A percentile compares a stretch with the other conserved stretches of the same genome.
Evolutionary conservation across 1,140 invertebrate species (phyloP).

Genomic region (Uloborus diversus): DNA sequence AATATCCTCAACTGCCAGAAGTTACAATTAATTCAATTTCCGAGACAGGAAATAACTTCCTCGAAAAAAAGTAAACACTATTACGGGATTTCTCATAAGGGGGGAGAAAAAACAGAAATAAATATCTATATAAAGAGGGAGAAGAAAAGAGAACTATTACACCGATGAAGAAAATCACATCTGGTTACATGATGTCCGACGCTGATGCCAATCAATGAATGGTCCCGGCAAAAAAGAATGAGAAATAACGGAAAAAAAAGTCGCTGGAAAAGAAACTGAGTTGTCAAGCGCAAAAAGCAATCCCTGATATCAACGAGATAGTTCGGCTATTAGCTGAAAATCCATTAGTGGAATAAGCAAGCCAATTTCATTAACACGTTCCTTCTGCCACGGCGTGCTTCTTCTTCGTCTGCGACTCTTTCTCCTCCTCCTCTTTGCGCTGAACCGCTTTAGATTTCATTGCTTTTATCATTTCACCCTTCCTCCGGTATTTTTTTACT

Average conservation of each 20-base stretch:
- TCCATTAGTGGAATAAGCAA: constrained; percentile 49
- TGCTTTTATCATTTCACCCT: constrained; percentile 37
- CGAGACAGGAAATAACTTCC: no score
- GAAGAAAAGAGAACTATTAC: neutral
- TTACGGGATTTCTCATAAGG: neutral
- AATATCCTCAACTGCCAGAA: no score
- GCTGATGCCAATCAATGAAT: constrained; percentile 30
- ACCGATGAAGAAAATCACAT: constrained; percentile 38
- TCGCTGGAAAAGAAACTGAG: constrained; percentile 17
- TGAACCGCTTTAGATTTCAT: constrained; percentile 28
- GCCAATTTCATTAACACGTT: constrained; percentile 53
- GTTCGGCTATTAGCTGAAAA: constrained; percentile 45
- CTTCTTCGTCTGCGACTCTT: neutral
- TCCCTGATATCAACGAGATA: constrained; percentile 37
- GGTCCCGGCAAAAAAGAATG: constrained; percentile 15
- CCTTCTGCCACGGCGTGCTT: constrained; percentile 6
- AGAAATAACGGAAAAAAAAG: constrained; percentile 6
- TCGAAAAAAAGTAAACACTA: no score
- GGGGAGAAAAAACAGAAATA: no score
- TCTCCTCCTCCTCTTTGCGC: neutral
- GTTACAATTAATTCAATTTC: no score
- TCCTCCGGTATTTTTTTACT: neutral
- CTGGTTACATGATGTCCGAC: constrained; percentile 35
- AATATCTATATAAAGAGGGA: neutral
- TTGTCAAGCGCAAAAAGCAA: constrained; percentile 48